These are phyloP conservation scores for Telmatochromis brichardi DNA, from an alignment of 2,113 vertebrate genomes.

Conservation along the genomic window DNA sequence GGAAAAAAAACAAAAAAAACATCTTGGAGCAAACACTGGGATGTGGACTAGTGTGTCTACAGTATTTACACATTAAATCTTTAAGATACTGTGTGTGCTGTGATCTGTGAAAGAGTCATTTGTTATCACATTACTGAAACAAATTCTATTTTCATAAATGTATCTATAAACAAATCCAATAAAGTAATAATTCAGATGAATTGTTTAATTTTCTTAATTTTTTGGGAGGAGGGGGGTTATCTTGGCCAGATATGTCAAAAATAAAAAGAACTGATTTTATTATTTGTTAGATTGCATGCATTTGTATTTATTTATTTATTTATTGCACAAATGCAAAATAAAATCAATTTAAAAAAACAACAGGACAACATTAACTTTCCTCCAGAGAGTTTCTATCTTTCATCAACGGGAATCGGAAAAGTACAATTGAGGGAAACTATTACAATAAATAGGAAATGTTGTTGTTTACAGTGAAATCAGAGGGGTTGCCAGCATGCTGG, in stretches of 20 bases:
- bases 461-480: conserved; percentile 53
- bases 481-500: not conserved
- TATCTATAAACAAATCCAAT: not conserved
- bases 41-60: not conserved
- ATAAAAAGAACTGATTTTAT: not conserved
- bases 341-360: not conserved
- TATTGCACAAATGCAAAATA: not conserved
- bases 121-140: not conserved
- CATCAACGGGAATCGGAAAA: not conserved
- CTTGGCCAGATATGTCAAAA: not conserved
- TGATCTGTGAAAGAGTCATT: not conserved
- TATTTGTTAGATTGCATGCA: not conserved
- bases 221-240: not conserved
- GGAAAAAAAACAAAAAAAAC: not conserved
- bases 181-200: not conserved
- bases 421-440: conserved; percentile 64
- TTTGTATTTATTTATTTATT: not conserved
- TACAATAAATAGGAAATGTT: conserved; percentile 42
- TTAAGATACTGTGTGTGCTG: not conserved
- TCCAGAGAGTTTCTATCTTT: conserved; percentile 44
- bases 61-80: not conserved
- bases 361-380: conserved; percentile 50
- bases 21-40: not conserved
- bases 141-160: not conserved
- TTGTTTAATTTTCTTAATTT: not conserved